Evolutionary conservation across 2,797 vertebrate species (phyloP).

Genomic region (Lates japonicus): DNA sequence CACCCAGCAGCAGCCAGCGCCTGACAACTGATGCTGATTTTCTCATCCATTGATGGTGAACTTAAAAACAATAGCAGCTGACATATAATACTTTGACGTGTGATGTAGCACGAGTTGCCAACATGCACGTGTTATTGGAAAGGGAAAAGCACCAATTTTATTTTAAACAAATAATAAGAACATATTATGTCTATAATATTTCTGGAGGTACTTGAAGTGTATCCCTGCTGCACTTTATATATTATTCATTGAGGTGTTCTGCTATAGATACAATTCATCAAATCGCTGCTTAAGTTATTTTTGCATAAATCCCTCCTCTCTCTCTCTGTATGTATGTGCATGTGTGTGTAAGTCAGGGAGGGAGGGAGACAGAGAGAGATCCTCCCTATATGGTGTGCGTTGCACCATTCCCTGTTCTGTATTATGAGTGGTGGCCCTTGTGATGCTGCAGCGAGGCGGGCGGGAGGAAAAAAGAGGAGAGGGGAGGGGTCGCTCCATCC

Average conservation of each 20-base stretch:
- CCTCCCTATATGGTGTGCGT: slow-evolving; percentile 80
- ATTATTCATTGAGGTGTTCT: slow-evolving; percentile 4
- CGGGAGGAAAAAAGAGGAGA: slow-evolving; percentile 62
- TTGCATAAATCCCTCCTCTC: slow-evolving; percentile 18
- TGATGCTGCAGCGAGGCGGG: slow-evolving; percentile 91
- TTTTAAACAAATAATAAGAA: not conserved
- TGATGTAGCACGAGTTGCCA: slow-evolving; percentile 2
- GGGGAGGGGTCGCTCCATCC: slow-evolving; percentile 86
- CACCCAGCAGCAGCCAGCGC: slow-evolving; percentile 38
- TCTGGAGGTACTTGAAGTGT: not conserved
- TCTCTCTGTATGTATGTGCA: slow-evolving; percentile 1
- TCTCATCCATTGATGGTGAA: slow-evolving; percentile 51
- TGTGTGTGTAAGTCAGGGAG: not conserved
- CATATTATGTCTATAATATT: not conserved
- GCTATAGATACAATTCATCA: not conserved
- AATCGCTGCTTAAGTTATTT: slow-evolving; percentile 4
- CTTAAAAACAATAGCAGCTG: slow-evolving; percentile 39
- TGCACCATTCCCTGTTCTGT: slow-evolving; percentile 91
- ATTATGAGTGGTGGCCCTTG: slow-evolving; percentile 86
- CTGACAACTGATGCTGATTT: slow-evolving; percentile 64
- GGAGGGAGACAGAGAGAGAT: slow-evolving; percentile 44
- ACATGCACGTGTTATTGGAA: not conserved
- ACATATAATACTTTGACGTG: slow-evolving; percentile 12
- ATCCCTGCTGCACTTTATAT: not conserved
- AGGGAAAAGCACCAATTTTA: not conserved